Conservation (phyloP, 2,888 invertebrate species). For the Cataglyphis albicans region DNA sequence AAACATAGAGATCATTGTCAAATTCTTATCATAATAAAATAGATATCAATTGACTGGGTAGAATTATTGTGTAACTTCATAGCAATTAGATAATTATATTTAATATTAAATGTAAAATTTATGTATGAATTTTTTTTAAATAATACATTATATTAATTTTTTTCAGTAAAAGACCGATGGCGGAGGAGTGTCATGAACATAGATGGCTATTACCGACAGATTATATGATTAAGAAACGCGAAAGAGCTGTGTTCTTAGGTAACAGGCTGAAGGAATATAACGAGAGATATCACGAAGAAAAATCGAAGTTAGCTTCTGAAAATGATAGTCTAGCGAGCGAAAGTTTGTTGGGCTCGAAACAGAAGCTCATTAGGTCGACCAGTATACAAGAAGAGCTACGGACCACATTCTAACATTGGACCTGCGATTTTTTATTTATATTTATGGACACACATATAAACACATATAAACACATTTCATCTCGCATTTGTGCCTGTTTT, state of each 20-base stretch:
- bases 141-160: conserved; percentile 32
- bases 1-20: neutral
- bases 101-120: neutral
- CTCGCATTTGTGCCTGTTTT: conserved; percentile 72
- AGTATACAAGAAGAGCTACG: conserved; percentile 95
- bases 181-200: conserved; percentile 98
- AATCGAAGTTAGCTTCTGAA: conserved; percentile 88
- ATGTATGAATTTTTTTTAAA: neutral
- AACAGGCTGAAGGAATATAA: conserved; percentile 94
- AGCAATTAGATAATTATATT: neutral
- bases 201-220: conserved; percentile 97
- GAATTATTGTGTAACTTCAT: neutral
- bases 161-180: conserved; percentile 95
- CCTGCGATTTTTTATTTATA: conserved; percentile 79
- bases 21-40: neutral
- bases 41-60: neutral
- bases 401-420: conserved; percentile 85
- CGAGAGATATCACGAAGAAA: conserved; percentile 92
- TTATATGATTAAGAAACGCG: conserved; percentile 96
- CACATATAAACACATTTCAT: conserved; percentile 45
- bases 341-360: conserved; percentile 86
- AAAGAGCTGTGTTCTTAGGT: conserved; percentile 94
- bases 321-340: conserved; percentile 88
- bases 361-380: conserved; percentile 91
- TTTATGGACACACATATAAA: conserved; percentile 68